Conservation (phyloP, 2,113 vertebrate species). For the Bucco capensis region DNA sequence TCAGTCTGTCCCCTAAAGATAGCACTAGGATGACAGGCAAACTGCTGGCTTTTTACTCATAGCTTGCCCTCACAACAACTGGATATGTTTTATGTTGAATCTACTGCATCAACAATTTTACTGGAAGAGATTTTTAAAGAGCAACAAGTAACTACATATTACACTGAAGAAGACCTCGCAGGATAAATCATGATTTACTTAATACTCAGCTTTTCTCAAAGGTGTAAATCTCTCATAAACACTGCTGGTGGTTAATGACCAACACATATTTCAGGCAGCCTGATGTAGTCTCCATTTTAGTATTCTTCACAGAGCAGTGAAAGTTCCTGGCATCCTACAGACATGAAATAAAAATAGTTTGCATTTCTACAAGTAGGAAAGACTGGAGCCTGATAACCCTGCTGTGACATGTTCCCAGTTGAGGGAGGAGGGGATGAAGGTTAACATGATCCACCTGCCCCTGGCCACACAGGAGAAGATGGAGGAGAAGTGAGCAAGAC, state of each 20-base stretch:
- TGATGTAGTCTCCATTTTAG: neutral
- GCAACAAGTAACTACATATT: neutral
- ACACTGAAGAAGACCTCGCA: neutral
- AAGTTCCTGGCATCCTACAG: neutral
- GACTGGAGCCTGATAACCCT: neutral
- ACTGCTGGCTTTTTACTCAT: neutral
- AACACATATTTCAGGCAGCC: neutral
- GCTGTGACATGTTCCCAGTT: neutral
- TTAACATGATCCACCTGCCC: neutral
- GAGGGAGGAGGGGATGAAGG: neutral
- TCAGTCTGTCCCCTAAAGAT: neutral
- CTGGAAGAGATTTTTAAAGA: neutral
- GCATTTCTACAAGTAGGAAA: neutral
- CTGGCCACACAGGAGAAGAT: neutral
- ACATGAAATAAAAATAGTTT: neutral
- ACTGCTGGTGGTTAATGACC: neutral
- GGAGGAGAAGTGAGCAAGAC: neutral
- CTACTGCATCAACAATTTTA: neutral
- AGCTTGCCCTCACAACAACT: neutral
- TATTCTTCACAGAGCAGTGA: neutral
- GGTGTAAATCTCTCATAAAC: neutral
- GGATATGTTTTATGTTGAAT: neutral
- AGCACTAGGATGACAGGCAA: fast-evolving
- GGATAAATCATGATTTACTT: neutral
- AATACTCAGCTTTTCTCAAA: neutral